Evolutionary conservation across 2,888 invertebrate genomes (phyloP).

Genomic region (Nomada lathburiana): DNA sequence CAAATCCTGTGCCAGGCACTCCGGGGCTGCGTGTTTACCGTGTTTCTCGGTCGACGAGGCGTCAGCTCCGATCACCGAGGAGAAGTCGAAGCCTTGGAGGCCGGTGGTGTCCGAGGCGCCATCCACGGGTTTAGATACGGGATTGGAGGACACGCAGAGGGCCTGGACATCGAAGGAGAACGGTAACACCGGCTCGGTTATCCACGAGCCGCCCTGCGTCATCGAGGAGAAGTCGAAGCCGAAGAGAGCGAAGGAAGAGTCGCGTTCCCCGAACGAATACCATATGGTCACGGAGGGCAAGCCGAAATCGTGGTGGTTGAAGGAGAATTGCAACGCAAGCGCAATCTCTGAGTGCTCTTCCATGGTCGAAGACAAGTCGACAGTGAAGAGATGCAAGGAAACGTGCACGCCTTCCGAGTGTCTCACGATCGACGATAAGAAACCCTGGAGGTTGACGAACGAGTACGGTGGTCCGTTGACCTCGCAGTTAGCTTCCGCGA

Average conservation of each 20-base stretch:
- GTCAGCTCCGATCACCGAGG: constrained; percentile 64
- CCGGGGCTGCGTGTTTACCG: constrained; percentile 74
- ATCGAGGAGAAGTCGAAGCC: constrained; percentile 35
- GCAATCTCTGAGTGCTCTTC: neutral
- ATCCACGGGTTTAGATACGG: constrained; percentile 51
- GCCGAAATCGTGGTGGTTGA: neutral
- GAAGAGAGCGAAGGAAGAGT: constrained; percentile 28
- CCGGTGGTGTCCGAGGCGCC: constrained; percentile 73
- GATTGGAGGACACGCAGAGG: constrained; percentile 42
- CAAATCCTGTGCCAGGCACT: constrained; percentile 49
- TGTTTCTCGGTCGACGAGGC: constrained; percentile 77
- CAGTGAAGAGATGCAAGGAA: constrained; percentile 36
- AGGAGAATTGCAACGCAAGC: constrained; percentile 11
- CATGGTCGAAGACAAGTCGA: constrained; percentile 43
- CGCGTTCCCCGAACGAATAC: neutral
- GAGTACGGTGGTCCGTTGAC: constrained; percentile 2
- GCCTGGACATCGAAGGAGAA: constrained; percentile 40
- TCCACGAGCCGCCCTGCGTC: constrained; percentile 9
- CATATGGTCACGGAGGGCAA: constrained; percentile 10
- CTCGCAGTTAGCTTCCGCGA: neutral
- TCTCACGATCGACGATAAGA: constrained; percentile 38
- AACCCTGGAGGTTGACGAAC: constrained; percentile 37
- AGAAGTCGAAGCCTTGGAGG: constrained; percentile 77
- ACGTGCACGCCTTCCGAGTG: constrained; percentile 20
- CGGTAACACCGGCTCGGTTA: neutral